A percentile compares a stretch with the other conserved stretches of the same genome.
These are phyloP conservation scores for Pachypeltis micranthus DNA, from an alignment of 1,140 invertebrate genomes.

Conservation along the genomic window DNA sequence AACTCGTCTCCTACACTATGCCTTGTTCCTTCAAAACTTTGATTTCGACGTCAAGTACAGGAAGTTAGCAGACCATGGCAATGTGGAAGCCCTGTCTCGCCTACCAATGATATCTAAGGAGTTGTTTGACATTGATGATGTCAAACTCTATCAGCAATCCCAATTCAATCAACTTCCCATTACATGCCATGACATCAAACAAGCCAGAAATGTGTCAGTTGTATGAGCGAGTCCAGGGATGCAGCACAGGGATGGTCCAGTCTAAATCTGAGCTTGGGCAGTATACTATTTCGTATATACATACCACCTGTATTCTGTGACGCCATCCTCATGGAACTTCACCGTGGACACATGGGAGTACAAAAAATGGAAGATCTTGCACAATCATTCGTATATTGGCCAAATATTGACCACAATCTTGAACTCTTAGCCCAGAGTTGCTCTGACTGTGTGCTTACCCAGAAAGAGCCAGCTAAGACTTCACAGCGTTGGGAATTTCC, in stretches of 20 bases:
- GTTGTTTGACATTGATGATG: neutral
- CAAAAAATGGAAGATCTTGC: neutral
- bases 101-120: conserved; percentile 14
- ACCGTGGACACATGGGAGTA: neutral
- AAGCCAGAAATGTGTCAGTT: neutral
- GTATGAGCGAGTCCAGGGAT: neutral
- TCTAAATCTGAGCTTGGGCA: neutral
- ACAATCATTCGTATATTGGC: neutral
- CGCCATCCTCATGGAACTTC: neutral
- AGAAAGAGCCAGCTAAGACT: neutral
- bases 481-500: neutral
- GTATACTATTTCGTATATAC: neutral
- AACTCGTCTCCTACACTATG: conserved; percentile 31
- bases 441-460: neutral
- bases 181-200: neutral
- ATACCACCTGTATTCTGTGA: neutral
- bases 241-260: neutral
- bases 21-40: conserved; percentile 31
- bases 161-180: too few species aligned
- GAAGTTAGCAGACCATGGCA: conserved; percentile 22
- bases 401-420: neutral
- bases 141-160: neutral
- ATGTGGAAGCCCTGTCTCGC: conserved; percentile 29
- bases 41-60: conserved; percentile 32
- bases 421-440: neutral